Conservation (phyloP, 1,140 invertebrate genomes). For the Drosophila micromelanica region DNA sequence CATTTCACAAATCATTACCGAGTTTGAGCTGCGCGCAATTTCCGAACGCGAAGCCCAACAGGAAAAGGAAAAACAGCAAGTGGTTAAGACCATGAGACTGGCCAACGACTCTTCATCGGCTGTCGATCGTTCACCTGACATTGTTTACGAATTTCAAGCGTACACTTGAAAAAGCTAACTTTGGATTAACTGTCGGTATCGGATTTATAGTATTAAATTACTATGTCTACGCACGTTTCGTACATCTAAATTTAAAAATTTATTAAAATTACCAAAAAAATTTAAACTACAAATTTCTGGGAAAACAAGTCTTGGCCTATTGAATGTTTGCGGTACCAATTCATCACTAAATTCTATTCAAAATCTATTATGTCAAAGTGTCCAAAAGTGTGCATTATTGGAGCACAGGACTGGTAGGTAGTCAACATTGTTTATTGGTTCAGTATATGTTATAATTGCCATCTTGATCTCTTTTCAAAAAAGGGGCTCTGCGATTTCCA, state of each 20-base stretch:
- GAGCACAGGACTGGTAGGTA: slow-evolving; percentile 66
- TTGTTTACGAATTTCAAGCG: slow-evolving; percentile 58
- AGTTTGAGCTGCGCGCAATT: slow-evolving; percentile 76
- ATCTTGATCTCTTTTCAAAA: neutral
- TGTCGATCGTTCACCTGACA: slow-evolving; percentile 16
- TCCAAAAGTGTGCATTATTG: slow-evolving; percentile 68
- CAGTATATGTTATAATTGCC: neutral
- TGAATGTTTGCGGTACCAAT: slow-evolving; percentile 1
- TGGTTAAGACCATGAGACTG: neutral
- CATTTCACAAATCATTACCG: slow-evolving; percentile 71
- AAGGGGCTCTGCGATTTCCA: slow-evolving; percentile 70
- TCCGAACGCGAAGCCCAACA: slow-evolving; percentile 54
- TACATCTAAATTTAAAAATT: slow-evolving; percentile 8
- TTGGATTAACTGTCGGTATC: slow-evolving; percentile 24
- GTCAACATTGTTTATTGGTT: neutral
- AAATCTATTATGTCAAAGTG: slow-evolving; percentile 34
- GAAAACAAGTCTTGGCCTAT: neutral
- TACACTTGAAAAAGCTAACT: slow-evolving; percentile 47
- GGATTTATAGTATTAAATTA: neutral
- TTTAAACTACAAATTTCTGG: neutral
- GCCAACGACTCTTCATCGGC: slow-evolving; percentile 4
- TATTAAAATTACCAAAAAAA: slow-evolving; percentile 22
- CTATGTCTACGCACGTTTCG: slow-evolving; percentile 6
- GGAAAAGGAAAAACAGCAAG: slow-evolving; percentile 21
- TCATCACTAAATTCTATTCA: slow-evolving; percentile 35